Evolutionary conservation across 2,797 vertebrate genomes (phyloP).

Genomic region (Ateles fusciceps): DNA sequence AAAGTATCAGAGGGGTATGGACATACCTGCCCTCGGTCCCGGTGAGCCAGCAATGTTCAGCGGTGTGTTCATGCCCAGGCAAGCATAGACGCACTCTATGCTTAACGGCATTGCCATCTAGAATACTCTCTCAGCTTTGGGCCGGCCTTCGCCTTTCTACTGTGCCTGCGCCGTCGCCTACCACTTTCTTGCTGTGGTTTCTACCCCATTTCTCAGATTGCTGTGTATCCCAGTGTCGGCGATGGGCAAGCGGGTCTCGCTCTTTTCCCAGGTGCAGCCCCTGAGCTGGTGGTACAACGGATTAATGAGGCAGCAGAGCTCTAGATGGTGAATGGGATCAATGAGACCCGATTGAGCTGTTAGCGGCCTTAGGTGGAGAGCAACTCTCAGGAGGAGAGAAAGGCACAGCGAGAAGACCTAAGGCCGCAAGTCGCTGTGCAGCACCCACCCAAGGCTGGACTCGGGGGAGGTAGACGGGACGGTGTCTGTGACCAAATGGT

Average conservation of each 20-base stretch:
- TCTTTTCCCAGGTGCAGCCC: not conserved
- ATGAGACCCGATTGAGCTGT: not conserved
- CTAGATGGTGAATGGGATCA: not conserved
- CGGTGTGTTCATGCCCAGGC: not conserved
- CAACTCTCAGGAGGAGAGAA: not conserved
- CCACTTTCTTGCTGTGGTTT: conserved; percentile 7
- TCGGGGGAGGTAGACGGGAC: not conserved
- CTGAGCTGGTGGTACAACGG: not conserved
- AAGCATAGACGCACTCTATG: not conserved
- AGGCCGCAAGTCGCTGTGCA: not conserved
- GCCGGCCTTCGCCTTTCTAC: not conserved
- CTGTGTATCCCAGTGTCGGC: not conserved
- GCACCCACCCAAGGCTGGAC: not conserved
- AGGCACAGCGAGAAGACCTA: not conserved
- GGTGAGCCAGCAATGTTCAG: not conserved
- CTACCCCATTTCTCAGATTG: not conserved
- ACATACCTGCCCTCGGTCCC: not conserved
- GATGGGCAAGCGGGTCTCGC: not conserved
- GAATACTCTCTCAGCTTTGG: not conserved
- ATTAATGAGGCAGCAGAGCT: not conserved
- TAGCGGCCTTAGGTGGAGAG: not conserved
- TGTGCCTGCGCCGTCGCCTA: fast-evolving
- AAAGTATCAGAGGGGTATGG: not conserved
- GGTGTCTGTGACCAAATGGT: not conserved
- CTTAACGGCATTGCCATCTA: not conserved